Conservation (phyloP, 2,113 vertebrate genomes). For the Eulemur macaco region DNA sequence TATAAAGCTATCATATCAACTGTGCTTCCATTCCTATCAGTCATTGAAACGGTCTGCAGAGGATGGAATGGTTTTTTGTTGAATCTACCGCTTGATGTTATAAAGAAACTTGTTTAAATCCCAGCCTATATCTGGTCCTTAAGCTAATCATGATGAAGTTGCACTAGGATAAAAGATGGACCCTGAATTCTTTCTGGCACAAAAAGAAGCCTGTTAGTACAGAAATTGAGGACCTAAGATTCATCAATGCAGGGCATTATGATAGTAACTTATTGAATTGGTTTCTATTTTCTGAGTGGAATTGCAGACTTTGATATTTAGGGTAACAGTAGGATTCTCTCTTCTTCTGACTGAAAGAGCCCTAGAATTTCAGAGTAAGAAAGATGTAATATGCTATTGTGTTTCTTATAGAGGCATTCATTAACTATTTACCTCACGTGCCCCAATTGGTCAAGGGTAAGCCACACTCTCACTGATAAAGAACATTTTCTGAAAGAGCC, state of each 20-base stretch:
- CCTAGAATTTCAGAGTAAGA: conserved; percentile 37
- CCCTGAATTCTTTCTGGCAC: conserved; percentile 16
- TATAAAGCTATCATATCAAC: neutral
- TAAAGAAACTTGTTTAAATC: conserved; percentile 1
- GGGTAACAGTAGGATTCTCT: conserved; percentile 52
- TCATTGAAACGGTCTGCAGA: neutral
- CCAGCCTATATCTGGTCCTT: neutral
- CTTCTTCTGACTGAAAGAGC: conserved; percentile 53
- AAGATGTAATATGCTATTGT: conserved; percentile 43
- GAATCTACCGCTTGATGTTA: neutral
- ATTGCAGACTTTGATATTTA: conserved; percentile 55
- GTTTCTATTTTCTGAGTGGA: conserved; percentile 59
- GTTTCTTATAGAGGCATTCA: conserved; percentile 41
- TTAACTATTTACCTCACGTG: conserved; percentile 22
- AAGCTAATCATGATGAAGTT: neutral
- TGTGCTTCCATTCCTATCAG: neutral
- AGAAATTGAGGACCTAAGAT: neutral
- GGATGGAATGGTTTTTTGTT: neutral
- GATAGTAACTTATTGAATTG: conserved; percentile 18
- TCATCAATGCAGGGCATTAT: conserved; percentile 36
- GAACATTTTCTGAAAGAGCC: neutral
- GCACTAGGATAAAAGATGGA: conserved; percentile 46
- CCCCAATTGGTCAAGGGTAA: conserved; percentile 19
- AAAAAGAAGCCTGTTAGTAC: neutral
- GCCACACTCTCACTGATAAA: neutral